Base-by-base conservation (phyloP, 2,113 vertebrate genomes). In the Neogale vison region DNA sequence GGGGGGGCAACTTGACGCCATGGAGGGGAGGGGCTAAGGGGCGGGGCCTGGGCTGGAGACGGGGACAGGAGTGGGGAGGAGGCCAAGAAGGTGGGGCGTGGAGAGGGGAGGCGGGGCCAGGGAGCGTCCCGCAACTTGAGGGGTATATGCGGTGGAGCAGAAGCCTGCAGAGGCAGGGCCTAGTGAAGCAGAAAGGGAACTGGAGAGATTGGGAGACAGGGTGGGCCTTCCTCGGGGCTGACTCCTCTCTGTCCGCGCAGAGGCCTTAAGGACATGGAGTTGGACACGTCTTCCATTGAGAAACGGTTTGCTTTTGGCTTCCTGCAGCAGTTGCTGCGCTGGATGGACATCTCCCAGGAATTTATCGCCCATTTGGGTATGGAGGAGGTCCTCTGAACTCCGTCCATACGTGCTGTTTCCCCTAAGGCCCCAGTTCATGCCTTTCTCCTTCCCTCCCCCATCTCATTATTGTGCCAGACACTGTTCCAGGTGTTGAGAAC, bases 291-390 rank as follows among this genome's bases (percentile, higher is more conserved):
- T 15, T 99, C 99, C 95, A 99, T 99, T 5, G 99, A 99, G 98
- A 99, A 99, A 97, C 99, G 99, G 7, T 99, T 99, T 45, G 99
- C 99, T 15, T 99, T 99, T 4, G 99, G 99, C 21, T 99, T 99
- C 98, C 99, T 99, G 83, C 99, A 99, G 98, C 99, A 99, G 98
- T 98, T 99, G 63, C 98, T 99, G 34, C 99, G 99, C 93, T 99
- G 99, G 99, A 99, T 99, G 99, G 99, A 99, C 98, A 99, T 99
- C 29, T 99, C 99, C 10, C 99, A 99, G 98, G 99, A 99, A 97
- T 99, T 99, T 97, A 99, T 99, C 0, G 99, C 99, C 74, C 99
- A 99, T 96, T 98, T 99, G 39, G 99, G 99, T 99, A 98, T 23
- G 65, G 59, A 29, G 45, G 57, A 9, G 3, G 18, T 29, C 34